These are phyloP conservation scores for Butastur rufipennis DNA, from an alignment of 2,113 vertebrate species.

Conservation along the genomic window DNA sequence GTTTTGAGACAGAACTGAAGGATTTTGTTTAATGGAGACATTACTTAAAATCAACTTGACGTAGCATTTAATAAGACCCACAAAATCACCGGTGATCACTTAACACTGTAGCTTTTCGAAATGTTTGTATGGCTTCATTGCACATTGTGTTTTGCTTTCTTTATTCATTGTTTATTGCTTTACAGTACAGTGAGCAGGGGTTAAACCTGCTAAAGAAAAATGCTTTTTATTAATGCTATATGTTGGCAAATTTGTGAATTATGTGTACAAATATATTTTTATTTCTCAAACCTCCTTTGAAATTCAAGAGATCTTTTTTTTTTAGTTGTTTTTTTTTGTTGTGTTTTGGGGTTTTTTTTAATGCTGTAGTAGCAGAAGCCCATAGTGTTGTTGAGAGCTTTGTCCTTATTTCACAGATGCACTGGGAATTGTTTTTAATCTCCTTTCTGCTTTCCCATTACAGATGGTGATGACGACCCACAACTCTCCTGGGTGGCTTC, in stretches of 20 bases:
- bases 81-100: constrained; percentile 54
- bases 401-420: constrained; percentile 91
- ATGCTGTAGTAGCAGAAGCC: constrained; percentile 67
- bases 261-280: background rate
- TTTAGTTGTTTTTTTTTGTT: no score
- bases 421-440: constrained; percentile 84
- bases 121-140: constrained; percentile 48
- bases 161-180: constrained; percentile 61
- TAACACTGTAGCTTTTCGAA: constrained; percentile 45
- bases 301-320: background rate
- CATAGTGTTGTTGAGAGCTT: constrained; percentile 69
- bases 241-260: background rate
- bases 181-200: constrained; percentile 45
- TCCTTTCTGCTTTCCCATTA: constrained; percentile 87
- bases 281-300: constrained; percentile 17
- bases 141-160: constrained; percentile 50
- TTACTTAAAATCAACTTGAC: constrained; percentile 35
- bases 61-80: constrained; percentile 38
- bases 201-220: constrained; percentile 53
- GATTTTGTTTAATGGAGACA: constrained; percentile 20
- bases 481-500: constrained; percentile 99
- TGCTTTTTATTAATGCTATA: background rate
- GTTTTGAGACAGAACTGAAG: constrained; percentile 21
- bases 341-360: background rate
- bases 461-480: constrained; percentile 98